Evolutionary conservation across 2,113 vertebrate species (phyloP).

Genomic region (Bombycilla garrulus): DNA sequence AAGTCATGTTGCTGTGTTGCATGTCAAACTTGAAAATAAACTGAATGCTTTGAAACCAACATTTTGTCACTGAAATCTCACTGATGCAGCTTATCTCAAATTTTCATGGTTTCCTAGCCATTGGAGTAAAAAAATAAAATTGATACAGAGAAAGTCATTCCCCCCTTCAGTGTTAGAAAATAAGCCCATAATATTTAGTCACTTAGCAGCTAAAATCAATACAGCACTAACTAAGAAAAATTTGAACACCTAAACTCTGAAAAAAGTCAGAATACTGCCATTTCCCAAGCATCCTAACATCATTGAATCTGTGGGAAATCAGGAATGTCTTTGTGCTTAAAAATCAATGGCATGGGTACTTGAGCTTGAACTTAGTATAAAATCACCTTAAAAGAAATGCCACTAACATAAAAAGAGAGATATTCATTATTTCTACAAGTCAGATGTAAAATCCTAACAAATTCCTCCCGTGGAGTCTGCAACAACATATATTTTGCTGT

Average conservation of each 20-base stretch:
- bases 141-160: background rate
- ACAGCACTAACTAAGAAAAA: constrained; percentile 15
- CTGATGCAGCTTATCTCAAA: background rate
- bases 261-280: background rate
- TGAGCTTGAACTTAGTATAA: background rate
- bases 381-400: background rate
- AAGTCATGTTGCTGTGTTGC: background rate
- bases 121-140: background rate
- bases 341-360: background rate
- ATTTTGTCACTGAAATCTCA: background rate
- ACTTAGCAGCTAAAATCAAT: constrained; percentile 37
- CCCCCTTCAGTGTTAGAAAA: background rate
- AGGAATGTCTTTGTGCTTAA: constrained; percentile 10
- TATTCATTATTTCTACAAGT: background rate
- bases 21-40: background rate
- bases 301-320: background rate
- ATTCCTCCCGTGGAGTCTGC: background rate
- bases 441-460: background rate
- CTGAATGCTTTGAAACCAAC: background rate
- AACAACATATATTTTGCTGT: background rate
- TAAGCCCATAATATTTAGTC: background rate
- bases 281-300: background rate
- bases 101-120: background rate
- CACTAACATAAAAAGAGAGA: background rate
- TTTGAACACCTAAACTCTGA: background rate